A percentile compares a stretch with the other conserved stretches of the same genome.
These are phyloP conservation scores for Pyrgus malvae DNA, from an alignment of 2,888 invertebrate genomes.

Conservation along the genomic window DNA sequence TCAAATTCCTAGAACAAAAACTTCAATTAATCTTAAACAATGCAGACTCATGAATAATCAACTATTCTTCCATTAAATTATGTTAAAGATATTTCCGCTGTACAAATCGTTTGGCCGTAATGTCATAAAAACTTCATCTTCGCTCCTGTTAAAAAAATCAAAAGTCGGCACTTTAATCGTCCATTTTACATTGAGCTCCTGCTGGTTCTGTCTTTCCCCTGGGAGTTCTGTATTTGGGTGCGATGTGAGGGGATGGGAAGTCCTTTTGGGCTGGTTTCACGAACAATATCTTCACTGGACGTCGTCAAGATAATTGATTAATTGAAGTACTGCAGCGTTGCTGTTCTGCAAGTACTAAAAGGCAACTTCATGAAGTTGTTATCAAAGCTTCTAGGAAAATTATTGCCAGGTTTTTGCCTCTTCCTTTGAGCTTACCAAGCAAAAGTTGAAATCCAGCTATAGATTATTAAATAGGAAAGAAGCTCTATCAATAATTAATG, in stretches of 20 bases:
- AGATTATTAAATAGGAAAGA: too few species aligned
- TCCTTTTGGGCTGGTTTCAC: constrained; percentile 9
- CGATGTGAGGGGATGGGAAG: constrained; percentile 12
- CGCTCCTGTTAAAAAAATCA: constrained; percentile 48
- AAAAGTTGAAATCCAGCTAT: too few species aligned
- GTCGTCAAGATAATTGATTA: constrained; percentile 58
- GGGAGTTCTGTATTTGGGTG: constrained; percentile 22
- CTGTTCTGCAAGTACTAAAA: constrained; percentile 32
- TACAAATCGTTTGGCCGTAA: constrained; percentile 19
- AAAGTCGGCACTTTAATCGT: constrained; percentile 45
- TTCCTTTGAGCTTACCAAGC: neutral
- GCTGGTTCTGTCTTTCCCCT: constrained; percentile 30
- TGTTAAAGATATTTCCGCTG: constrained; percentile 14
- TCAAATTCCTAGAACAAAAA: too few species aligned
- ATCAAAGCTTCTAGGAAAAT: constrained; percentile 8
- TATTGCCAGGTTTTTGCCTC: neutral
- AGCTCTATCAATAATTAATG: too few species aligned
- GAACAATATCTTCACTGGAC: constrained; percentile 33
- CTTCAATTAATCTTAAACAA: neutral
- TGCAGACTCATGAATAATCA: constrained; percentile 18
- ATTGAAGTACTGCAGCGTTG: constrained; percentile 51
- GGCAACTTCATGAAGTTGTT: constrained; percentile 33
- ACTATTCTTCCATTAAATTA: constrained; percentile 13
- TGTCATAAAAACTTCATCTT: constrained; percentile 36
- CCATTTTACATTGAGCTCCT: constrained; percentile 39